Base-by-base conservation (phyloP, 2,797 vertebrate species). In the Carduelis carduelis region DNA sequence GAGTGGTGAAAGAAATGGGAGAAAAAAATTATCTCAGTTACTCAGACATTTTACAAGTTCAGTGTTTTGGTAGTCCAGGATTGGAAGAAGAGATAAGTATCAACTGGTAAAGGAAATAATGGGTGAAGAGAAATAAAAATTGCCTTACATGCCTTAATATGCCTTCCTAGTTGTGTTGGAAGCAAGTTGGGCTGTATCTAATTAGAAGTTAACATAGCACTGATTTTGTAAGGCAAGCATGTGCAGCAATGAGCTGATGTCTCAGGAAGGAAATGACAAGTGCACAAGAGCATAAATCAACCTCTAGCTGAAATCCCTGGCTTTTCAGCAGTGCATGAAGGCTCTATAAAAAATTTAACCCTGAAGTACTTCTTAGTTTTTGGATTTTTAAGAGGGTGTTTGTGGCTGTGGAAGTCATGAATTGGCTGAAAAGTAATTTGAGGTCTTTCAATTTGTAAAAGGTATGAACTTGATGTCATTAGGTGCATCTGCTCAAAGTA, bases 261-360 rank as follows among this genome's bases (percentile, higher is more conserved):
- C 13, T 16, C 13, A 18, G 87, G 74, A 95, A 90, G 77, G 93
- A 91, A 88, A 87, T 90, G 87, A 90, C 90, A 95, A 95, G 91
- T 83, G 93, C 93, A 94, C 76, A 80, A 61, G 79, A 95, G 85
- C 89, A 94, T 50, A 93, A 95, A 95, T 90, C 91, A 86, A 93
- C 65, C 69, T 83, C 55, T 57, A 81, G 82, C 59, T 89, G 80
- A 91, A 93, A 87, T 79, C 55, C 80, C 74, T 75, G 44, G 69
- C 12, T 93, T 95, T 91, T 77, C 89, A 86, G 56, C 65, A 83
- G 61, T 32, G 69, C 76, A 49, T 69, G 77, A 81, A 91, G 63
- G 44, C 53, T 81, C 18, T 78, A 34, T 65, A 75, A 87, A 80
- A 81, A 82, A 49, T 27, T 91, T 95, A 90, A 97, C 87, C 69